Conservation (phyloP, 2,113 vertebrate species). For the Catharus minimus region DNA sequence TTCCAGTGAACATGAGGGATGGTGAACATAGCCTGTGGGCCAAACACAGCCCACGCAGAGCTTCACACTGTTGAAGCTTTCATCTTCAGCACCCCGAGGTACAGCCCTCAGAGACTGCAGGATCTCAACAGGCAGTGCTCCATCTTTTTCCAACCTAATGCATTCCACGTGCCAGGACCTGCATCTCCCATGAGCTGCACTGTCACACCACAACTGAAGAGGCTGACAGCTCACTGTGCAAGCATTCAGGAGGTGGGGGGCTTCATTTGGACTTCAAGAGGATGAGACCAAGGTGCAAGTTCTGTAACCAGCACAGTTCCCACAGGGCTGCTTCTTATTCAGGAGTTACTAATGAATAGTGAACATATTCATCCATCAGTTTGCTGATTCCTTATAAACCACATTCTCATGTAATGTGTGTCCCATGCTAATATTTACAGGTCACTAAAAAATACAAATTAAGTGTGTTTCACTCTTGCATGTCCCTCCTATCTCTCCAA, state of each 20-base stretch:
- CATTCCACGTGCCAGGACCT: constrained; percentile 20
- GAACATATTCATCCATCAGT: not conserved
- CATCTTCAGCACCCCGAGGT: constrained; percentile 15
- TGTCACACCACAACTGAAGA: not conserved
- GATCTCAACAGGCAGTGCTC: not conserved
- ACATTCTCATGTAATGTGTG: not conserved
- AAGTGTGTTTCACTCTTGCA: not conserved
- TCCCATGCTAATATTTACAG: not conserved
- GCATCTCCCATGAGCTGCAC: not conserved
- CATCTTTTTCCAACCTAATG: not conserved
- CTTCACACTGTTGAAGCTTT: constrained; percentile 50
- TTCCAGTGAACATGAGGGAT: constrained; percentile 38
- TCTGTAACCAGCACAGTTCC: not conserved
- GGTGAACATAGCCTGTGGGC: constrained; percentile 51
- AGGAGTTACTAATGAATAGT: not conserved
- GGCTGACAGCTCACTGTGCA: not conserved
- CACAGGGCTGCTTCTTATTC: not conserved
- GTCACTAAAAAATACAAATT: not conserved
- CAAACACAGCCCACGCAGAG: constrained; percentile 62
- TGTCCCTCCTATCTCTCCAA: not conserved
- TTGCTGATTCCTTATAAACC: not conserved
- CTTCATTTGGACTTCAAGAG: not conserved
- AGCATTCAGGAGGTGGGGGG: not conserved
- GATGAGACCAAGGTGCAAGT: not conserved
- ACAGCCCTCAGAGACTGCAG: not conserved